Evolutionary conservation across 2,888 invertebrate genomes (phyloP).

Genomic region (Cordylochernes scorpioides): DNA sequence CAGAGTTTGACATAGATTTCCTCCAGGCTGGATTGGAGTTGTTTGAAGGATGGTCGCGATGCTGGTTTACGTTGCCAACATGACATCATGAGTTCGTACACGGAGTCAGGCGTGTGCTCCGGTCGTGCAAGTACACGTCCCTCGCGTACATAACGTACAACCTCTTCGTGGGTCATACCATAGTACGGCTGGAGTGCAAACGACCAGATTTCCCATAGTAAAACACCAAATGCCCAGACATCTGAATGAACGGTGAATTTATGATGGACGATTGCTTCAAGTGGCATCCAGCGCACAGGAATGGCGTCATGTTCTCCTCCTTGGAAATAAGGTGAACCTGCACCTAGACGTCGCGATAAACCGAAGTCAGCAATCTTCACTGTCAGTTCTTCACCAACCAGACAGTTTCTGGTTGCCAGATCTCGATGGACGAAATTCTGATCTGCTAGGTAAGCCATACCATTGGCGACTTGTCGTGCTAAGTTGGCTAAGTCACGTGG

Average conservation of each 20-base stretch:
- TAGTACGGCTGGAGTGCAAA: constrained; percentile 88
- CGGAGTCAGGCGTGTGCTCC: constrained; percentile 55
- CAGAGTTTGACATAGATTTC: constrained; percentile 18
- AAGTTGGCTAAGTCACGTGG: constrained; percentile 58
- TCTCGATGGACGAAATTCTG: constrained; percentile 85
- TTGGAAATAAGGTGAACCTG: constrained; percentile 52
- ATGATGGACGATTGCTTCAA: constrained; percentile 82
- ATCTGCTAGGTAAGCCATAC: constrained; percentile 81
- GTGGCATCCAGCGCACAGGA: constrained; percentile 91
- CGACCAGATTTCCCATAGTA: constrained; percentile 87
- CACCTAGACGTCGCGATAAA: constrained; percentile 72
- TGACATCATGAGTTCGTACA: constrained; percentile 72
- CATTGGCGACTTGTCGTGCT: constrained; percentile 63
- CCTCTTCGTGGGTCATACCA: constrained; percentile 89
- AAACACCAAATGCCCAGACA: constrained; percentile 93
- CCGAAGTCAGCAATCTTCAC: constrained; percentile 96
- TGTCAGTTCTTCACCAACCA: constrained; percentile 72
- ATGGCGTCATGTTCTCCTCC: constrained; percentile 86
- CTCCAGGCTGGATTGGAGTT: constrained; percentile 18
- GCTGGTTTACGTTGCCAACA: constrained; percentile 72
- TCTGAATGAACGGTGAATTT: constrained; percentile 87
- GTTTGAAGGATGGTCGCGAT: constrained; percentile 50
- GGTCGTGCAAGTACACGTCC: constrained; percentile 70
- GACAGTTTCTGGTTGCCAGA: constrained; percentile 76
- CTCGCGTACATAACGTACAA: constrained; percentile 66